A percentile compares a stretch with the other conserved stretches of the same genome.
Conservation (phyloP, 2,888 invertebrate genomes). For the Crematogaster levior region DNA sequence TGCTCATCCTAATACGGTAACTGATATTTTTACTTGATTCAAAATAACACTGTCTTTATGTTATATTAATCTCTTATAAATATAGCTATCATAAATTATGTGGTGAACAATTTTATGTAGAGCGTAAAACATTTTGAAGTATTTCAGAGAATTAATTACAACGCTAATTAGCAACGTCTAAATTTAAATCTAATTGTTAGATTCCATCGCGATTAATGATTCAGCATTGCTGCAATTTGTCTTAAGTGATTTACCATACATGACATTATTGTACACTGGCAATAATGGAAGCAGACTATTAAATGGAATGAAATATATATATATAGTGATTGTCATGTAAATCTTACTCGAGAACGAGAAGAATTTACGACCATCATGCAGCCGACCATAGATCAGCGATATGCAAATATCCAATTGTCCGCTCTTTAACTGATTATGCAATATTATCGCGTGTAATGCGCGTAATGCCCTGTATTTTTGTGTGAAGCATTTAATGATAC, state of each 20-base stretch:
- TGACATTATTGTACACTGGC: neutral
- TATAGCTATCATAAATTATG: neutral
- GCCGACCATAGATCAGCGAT: slow-evolving; percentile 23
- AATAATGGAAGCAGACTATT: neutral
- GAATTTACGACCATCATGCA: slow-evolving; percentile 6
- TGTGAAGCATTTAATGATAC: slow-evolving; percentile 1
- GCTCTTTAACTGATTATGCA: slow-evolving; percentile 38
- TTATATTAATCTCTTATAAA: neutral
- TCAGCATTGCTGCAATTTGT: slow-evolving; percentile 9
- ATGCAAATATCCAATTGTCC: slow-evolving; percentile 39
- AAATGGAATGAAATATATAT: slow-evolving; percentile 18
- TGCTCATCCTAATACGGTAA: neutral
- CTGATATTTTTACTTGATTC: neutral
- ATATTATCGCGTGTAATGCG: slow-evolving; percentile 25
- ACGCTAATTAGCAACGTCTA: too few relatives aligned
- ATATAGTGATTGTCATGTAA: slow-evolving; percentile 28
- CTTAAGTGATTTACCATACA: neutral
- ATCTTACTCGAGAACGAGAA: slow-evolving; percentile 31
- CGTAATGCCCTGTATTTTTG: slow-evolving; percentile 10
- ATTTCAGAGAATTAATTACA: neutral
- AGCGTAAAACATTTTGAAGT: neutral
- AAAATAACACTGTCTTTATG: neutral
- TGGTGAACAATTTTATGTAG: neutral
- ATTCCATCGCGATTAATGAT: slow-evolving; percentile 6
- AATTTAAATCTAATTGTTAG: slow-evolving; percentile 9